These are phyloP conservation scores for Eulemur mongoz DNA, from an alignment of 2,797 vertebrate genomes.

Conservation along the genomic window DNA sequence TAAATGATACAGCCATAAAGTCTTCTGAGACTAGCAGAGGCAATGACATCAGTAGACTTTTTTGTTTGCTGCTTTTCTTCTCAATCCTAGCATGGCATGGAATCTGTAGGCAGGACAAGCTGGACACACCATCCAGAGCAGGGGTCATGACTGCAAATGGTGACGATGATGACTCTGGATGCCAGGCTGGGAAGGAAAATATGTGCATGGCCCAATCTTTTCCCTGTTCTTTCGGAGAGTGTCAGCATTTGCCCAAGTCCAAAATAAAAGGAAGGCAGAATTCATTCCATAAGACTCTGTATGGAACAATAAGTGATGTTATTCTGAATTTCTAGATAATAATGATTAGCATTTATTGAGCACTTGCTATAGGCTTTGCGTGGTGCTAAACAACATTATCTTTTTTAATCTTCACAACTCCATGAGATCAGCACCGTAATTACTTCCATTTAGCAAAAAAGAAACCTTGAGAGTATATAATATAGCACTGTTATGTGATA, in stretches of 20 bases:
- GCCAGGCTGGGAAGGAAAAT: neutral
- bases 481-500: neutral
- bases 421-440: neutral
- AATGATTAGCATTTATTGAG: neutral
- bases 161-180: neutral
- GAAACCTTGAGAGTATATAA: neutral
- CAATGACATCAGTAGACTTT: neutral
- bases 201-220: neutral
- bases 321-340: neutral
- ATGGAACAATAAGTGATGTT: neutral
- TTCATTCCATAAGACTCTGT: neutral
- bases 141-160: neutral
- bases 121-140: neutral
- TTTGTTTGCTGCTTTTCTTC: neutral
- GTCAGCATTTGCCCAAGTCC: neutral
- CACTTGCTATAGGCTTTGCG: neutral
- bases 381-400: neutral
- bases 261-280: constrained; percentile 17
- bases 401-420: neutral
- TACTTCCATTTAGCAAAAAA: neutral
- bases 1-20: constrained; percentile 42
- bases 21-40: neutral
- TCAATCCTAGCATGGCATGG: neutral
- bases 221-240: neutral
- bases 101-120: neutral